Conservation (phyloP, 2,797 vertebrate species). For the Rachycentron canadum region DNA sequence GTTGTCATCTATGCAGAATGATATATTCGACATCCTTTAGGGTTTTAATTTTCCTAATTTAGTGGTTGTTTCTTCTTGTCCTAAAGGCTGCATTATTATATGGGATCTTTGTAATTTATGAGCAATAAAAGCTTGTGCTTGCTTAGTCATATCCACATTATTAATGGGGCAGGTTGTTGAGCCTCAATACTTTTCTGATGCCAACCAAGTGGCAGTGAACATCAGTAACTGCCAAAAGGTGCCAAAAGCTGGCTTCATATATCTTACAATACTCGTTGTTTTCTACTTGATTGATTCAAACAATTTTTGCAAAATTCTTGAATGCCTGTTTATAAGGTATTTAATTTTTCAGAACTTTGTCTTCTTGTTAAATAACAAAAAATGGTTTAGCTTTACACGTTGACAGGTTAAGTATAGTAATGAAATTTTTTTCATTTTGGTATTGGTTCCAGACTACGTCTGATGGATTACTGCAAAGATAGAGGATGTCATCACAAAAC, state of each 20-base stretch:
- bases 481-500: background rate
- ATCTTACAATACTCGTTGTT: background rate
- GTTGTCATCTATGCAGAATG: background rate
- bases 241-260: background rate
- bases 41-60: background rate
- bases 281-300: background rate
- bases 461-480: background rate
- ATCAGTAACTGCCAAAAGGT: background rate
- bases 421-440: background rate
- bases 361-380: background rate
- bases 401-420: background rate
- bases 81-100: slow-evolving; percentile 3
- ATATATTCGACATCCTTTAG: background rate
- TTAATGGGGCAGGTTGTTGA: background rate
- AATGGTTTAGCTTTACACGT: background rate
- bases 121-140: background rate
- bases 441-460: background rate
- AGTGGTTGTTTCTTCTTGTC: background rate
- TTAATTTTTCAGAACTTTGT: background rate
- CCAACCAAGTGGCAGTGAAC: background rate
- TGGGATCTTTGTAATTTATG: background rate
- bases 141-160: slow-evolving; percentile 2
- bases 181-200: background rate
- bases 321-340: background rate
- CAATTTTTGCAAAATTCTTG: background rate